A percentile compares a stretch with the other conserved stretches of the same genome.
Conservation (phyloP, 2,888 invertebrate genomes). For the Acronicta psi region DNA sequence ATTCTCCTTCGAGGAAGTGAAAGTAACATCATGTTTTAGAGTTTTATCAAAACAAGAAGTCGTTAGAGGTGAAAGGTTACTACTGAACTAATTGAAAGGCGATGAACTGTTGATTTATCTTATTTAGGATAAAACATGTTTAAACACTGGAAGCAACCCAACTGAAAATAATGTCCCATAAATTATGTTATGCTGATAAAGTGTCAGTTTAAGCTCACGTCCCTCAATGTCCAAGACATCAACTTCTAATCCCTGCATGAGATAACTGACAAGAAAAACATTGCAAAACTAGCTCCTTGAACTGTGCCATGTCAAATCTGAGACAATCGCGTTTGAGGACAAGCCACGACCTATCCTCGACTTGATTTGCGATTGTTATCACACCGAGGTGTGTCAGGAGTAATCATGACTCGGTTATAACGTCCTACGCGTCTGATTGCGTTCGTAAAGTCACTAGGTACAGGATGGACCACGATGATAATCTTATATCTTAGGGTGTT, state of each 20-base stretch:
- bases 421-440: constrained; percentile 15
- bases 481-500: neutral
- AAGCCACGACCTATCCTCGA: constrained; percentile 59
- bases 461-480: neutral
- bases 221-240: neutral
- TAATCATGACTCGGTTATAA: constrained; percentile 13
- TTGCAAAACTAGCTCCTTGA: constrained; percentile 48
- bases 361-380: constrained; percentile 49
- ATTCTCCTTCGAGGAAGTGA: neutral
- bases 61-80: constrained; percentile 15
- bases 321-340: constrained; percentile 58
- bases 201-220: neutral
- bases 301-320: constrained; percentile 60
- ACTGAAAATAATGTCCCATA: too few relatives aligned
- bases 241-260: constrained; percentile 5
- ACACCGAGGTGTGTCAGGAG: constrained; percentile 45
- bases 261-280: constrained; percentile 18
- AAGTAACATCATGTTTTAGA: neutral
- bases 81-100: constrained; percentile 19
- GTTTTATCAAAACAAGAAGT: constrained; percentile 11
- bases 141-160: too few relatives aligned
- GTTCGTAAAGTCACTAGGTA: too few relatives aligned
- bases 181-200: too few relatives aligned
- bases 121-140: neutral
- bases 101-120: neutral